Conservation (phyloP, 2,113 vertebrate species). For the Sinosuthora webbiana region DNA sequence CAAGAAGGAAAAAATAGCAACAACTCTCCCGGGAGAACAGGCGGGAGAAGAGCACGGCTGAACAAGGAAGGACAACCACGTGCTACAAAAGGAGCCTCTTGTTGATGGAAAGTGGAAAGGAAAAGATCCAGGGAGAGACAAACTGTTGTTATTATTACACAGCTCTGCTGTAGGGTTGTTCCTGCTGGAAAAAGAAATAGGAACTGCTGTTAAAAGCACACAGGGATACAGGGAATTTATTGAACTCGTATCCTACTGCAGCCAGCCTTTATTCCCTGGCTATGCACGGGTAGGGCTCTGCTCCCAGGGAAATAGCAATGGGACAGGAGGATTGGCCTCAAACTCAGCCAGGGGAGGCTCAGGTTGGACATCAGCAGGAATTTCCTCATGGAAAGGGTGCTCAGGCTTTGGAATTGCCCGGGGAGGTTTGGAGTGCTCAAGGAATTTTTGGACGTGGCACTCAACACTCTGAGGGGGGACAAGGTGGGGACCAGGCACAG, state of each 20-base stretch:
- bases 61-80: background rate
- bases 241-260: rapidly evolving
- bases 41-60: background rate
- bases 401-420: rapidly evolving
- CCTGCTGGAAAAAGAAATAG: background rate
- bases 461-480: background rate
- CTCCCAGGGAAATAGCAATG: background rate
- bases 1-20: background rate
- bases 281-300: rapidly evolving
- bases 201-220: background rate
- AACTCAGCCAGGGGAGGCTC: background rate
- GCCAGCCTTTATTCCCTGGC: background rate
- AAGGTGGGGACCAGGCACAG: background rate
- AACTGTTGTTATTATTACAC: rapidly evolving
- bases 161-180: background rate
- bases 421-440: rapidly evolving
- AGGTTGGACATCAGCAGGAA: background rate
- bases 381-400: rapidly evolving
- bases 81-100: background rate
- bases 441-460: background rate
- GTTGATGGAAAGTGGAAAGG: background rate
- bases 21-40: background rate
- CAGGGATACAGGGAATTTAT: background rate
- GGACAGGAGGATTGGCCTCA: background rate
- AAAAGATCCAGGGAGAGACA: background rate